Conservation (phyloP, 2,113 vertebrate genomes). For the Corynorhinus townsendii region DNA sequence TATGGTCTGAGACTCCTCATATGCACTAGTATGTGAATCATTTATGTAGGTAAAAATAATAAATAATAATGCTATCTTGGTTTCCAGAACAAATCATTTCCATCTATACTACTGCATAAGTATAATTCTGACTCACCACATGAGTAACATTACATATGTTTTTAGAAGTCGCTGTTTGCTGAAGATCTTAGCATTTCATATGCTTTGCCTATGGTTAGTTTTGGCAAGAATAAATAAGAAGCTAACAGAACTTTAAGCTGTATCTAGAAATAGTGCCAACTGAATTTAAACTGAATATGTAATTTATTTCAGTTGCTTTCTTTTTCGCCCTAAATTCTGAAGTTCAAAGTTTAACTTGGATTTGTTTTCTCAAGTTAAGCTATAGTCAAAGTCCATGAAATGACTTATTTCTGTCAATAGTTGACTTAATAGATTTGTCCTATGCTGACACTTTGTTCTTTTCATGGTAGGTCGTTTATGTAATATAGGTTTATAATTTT, state of each 20-base stretch:
- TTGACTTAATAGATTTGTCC: conserved; percentile 50
- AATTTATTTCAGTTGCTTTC: conserved; percentile 17
- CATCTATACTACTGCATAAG: neutral
- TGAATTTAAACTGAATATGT: conserved; percentile 16
- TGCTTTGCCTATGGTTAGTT: neutral
- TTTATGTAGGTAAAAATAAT: neutral
- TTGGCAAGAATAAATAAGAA: conserved; percentile 17
- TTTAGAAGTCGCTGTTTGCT: neutral
- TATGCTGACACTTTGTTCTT: conserved; percentile 20
- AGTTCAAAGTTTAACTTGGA: conserved; percentile 64
- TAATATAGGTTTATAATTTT: neutral
- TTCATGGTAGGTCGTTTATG: neutral
- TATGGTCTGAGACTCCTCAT: neutral
- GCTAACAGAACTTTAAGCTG: neutral
- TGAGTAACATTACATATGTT: neutral
- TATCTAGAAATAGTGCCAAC: neutral
- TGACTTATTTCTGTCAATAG: conserved; percentile 58
- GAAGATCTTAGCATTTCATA: neutral
- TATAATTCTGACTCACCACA: neutral
- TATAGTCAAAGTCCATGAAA: conserved; percentile 54
- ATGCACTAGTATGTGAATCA: neutral
- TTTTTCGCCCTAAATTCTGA: conserved; percentile 41
- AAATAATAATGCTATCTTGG: neutral
- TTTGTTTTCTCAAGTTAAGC: conserved; percentile 55
- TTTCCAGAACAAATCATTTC: conserved; percentile 36